These are phyloP conservation scores for Oryzias curvinotus DNA, from an alignment of 2,113 vertebrate species.

Conservation along the genomic window DNA sequence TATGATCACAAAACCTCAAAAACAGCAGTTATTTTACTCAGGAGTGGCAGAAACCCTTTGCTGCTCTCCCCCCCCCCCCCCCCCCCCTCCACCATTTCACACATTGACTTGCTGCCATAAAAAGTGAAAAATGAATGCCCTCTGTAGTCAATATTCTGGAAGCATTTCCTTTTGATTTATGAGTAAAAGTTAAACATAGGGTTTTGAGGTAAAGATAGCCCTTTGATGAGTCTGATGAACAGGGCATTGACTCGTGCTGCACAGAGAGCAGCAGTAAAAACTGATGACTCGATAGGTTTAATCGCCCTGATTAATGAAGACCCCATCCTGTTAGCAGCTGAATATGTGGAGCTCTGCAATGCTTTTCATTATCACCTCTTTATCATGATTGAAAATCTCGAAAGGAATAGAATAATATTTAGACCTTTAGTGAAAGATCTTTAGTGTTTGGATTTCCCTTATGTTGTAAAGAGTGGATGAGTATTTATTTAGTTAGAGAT, in stretches of 20 bases:
- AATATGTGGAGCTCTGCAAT: constrained; percentile 18
- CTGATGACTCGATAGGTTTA: constrained; percentile 5
- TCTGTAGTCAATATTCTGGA: constrained; percentile 31
- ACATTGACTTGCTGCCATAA: constrained; percentile 25
- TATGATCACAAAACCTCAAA: not conserved
- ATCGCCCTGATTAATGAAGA: constrained; percentile 36
- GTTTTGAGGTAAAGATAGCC: constrained; percentile 26
- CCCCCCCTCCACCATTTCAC: not conserved
- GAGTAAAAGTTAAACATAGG: constrained; percentile 35
- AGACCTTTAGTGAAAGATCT: not conserved
- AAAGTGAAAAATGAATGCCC: constrained; percentile 49
- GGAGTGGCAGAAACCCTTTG: constrained; percentile 6
- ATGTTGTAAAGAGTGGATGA: too few relatives aligned
- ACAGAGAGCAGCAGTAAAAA: constrained; percentile 16
- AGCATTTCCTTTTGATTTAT: constrained; percentile 59
- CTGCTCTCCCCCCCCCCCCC: too few relatives aligned
- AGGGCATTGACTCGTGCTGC: constrained; percentile 27
- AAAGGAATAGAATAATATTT: constrained; percentile 1
- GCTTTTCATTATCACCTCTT: constrained; percentile 18
- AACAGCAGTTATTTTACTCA: constrained; percentile 2
- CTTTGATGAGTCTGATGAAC: constrained; percentile 43
- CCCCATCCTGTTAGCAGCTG: constrained; percentile 6
- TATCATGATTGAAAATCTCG: constrained; percentile 4
- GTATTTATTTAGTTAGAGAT: too few relatives aligned
- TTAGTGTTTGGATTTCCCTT: not conserved